phyloP scores from a whole-genome alignment of 2,888 invertebrate species.

The Amorpha juglandis region DNA sequence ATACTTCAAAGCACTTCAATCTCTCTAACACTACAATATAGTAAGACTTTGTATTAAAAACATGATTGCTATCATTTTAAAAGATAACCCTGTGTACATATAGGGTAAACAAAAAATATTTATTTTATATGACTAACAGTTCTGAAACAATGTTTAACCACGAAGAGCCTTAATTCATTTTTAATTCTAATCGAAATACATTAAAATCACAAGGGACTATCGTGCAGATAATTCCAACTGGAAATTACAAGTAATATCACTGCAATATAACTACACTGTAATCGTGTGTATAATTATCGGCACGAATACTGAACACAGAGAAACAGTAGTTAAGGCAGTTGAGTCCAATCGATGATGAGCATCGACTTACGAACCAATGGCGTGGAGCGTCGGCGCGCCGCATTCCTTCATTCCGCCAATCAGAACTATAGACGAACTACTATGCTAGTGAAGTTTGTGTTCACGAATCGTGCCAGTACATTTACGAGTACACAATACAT shows the following conservation, averaged over 20 bases:
- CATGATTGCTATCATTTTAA: constrained; percentile 26
- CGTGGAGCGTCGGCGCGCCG: too few relatives aligned
- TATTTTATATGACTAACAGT: constrained; percentile 34
- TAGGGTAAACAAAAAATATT: neutral
- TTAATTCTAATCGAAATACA: constrained; percentile 34
- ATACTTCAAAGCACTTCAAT: constrained; percentile 38
- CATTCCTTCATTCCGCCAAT: too few relatives aligned
- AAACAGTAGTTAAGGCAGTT: too few relatives aligned
- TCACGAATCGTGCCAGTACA: constrained; percentile 38
- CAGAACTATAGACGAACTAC: too few relatives aligned
- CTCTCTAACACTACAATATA: constrained; percentile 36
- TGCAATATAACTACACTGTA: constrained; percentile 56
- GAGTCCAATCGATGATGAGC: too few relatives aligned
- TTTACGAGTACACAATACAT: constrained; percentile 28
- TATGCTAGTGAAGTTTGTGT: too few relatives aligned
- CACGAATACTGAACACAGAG: too few relatives aligned
- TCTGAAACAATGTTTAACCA: constrained; percentile 36
- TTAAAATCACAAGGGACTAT: constrained; percentile 41
- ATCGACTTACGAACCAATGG: too few relatives aligned
- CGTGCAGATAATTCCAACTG: constrained; percentile 39
- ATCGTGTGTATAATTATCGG: constrained; percentile 38
- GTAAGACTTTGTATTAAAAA: constrained; percentile 34
- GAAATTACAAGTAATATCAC: constrained; percentile 72
- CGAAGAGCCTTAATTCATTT: constrained; percentile 33
- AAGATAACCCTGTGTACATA: neutral